Percentiles rank a stretch among this genome's conserved stretches.
Conservation (phyloP, 1,140 invertebrate species). For the Eubasilissa regina region DNA sequence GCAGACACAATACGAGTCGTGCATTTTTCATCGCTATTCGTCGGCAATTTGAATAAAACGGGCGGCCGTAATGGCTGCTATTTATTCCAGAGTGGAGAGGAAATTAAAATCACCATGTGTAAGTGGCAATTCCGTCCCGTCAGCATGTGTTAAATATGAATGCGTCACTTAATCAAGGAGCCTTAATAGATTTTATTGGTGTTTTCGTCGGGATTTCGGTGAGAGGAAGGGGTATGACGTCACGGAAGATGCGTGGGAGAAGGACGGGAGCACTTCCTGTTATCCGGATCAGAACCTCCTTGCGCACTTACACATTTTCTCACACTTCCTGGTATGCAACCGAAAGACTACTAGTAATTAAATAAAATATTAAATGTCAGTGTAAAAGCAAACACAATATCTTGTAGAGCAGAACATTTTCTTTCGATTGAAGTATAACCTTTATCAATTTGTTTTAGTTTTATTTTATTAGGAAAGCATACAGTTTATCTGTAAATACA, state of each 20-base stretch:
- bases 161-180: constrained; percentile 49
- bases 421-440: too few species aligned
- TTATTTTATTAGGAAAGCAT: too few species aligned
- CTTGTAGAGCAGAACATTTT: too few species aligned
- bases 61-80: background rate
- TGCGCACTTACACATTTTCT: background rate
- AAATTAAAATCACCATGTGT: constrained; percentile 31
- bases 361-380: too few species aligned
- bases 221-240: background rate
- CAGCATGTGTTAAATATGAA: constrained; percentile 45
- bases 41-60: constrained; percentile 26
- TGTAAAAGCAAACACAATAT: too few species aligned
- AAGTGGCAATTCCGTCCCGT: constrained; percentile 39
- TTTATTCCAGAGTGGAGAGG: constrained; percentile 9
- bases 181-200: constrained; percentile 45
- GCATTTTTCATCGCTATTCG: constrained; percentile 17
- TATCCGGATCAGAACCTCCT: constrained; percentile 10
- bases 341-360: too few species aligned
- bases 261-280: background rate
- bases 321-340: background rate
- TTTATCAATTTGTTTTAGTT: too few species aligned
- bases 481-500: too few species aligned
- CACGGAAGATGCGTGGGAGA: constrained; percentile 1
- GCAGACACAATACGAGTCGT: background rate
- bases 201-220: constrained; percentile 47